Conservation (phyloP, 2,888 invertebrate genomes). For the Phyto melanocephala region DNA sequence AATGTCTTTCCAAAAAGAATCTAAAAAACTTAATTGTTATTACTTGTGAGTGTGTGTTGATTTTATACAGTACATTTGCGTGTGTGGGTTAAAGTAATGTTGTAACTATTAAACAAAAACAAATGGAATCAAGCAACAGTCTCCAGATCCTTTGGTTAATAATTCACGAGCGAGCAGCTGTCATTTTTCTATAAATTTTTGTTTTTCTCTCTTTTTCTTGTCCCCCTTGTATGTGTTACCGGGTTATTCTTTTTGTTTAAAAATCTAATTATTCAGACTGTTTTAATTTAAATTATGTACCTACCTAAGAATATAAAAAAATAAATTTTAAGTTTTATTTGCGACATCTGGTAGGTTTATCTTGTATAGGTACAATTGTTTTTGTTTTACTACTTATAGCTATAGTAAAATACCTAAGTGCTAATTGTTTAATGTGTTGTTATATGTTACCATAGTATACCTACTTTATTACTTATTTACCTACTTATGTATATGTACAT, state of each 20-base stretch:
- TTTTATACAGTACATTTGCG: neutral
- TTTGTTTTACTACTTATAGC: constrained; percentile 18
- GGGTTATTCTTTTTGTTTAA: no score
- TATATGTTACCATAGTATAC: no score
- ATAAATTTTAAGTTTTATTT: no score
- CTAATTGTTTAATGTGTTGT: neutral
- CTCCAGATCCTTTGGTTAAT: constrained; percentile 15
- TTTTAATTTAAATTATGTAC: no score
- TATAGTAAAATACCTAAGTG: constrained; percentile 7
- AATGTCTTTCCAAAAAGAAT: no score
- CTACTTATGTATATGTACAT: neutral
- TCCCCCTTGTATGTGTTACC: neutral
- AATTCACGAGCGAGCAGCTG: constrained; percentile 37
- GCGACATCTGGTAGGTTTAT: no score
- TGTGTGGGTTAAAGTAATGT: neutral
- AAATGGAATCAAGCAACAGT: constrained; percentile 54
- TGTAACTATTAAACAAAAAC: neutral
- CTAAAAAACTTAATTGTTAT: neutral
- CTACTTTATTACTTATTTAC: neutral
- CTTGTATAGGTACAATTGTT: neutral
- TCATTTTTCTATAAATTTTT: constrained; percentile 15
- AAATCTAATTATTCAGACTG: no score
- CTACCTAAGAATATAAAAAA: no score
- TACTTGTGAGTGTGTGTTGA: neutral
- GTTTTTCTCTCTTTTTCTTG: neutral